Evolutionary conservation across 92 coral and sea anemone genomes (phyloP).

Genomic region (Desmophyllum pertusum): DNA sequence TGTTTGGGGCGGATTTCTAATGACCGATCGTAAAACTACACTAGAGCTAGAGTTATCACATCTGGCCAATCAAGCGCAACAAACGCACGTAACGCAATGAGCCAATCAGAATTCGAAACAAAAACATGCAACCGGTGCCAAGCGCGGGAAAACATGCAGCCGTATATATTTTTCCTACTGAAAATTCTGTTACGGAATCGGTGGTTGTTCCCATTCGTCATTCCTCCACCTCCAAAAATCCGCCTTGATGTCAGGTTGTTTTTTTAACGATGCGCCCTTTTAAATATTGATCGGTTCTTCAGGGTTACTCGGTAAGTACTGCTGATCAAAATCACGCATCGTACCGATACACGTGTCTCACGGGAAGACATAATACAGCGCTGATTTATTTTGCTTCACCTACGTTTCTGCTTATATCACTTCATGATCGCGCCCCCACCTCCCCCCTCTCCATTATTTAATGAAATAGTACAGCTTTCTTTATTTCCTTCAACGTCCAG

Average conservation of each 20-base stretch:
- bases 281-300: neutral
- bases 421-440: no score
- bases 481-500: no score
- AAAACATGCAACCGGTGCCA: neutral
- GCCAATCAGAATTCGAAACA: neutral
- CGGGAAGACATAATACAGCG: no score
- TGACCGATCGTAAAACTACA: neutral
- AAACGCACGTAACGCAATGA: neutral
- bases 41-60: neutral
- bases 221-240: neutral
- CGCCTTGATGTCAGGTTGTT: neutral
- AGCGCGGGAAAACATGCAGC: conserved; percentile 8
- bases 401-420: no score
- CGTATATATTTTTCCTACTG: neutral
- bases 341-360: no score
- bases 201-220: neutral
- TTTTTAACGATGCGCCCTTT: no score
- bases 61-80: neutral
- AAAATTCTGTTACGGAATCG: neutral
- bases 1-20: neutral
- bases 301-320: neutral
- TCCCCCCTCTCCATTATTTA: no score
- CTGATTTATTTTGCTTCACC: no score
- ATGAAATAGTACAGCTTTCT: no score
- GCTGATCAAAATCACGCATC: neutral